These are phyloP conservation scores for Conus betulinus DNA, from an alignment of 1,140 invertebrate species.

Conservation along the genomic window DNA sequence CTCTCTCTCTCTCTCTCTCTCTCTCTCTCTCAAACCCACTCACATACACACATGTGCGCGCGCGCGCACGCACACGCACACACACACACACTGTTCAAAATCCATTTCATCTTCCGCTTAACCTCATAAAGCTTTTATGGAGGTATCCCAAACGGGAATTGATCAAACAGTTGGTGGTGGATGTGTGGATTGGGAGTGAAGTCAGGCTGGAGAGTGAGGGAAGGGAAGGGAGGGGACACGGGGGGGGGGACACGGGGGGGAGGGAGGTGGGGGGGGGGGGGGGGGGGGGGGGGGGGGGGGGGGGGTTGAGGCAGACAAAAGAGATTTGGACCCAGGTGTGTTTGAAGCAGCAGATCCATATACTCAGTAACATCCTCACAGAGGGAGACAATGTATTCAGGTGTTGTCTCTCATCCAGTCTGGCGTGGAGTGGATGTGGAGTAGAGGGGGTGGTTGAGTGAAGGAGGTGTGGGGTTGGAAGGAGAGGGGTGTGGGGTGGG, in stretches of 20 bases:
- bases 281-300: neutral
- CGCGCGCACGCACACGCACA: neutral
- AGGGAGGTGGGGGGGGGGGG: neutral
- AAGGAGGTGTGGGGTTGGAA: no score
- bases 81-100: neutral
- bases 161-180: neutral
- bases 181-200: neutral
- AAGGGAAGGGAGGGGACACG: neutral
- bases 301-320: no score
- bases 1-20: conserved; percentile 2
- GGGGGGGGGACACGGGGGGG: neutral
- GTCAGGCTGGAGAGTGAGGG: neutral
- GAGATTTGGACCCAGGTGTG: no score
- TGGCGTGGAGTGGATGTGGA: no score
- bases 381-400: no score
- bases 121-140: conserved; percentile 24
- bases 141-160: neutral
- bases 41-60: neutral
- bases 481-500: no score
- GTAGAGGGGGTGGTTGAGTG: no score
- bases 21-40: neutral
- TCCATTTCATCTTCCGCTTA: conserved; percentile 11
- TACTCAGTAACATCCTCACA: no score
- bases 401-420: no score
- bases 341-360: no score